Percentiles rank a stretch among this genome's conserved stretches.
Conservation (phyloP, 2,888 invertebrate genomes). For the Nephrocerus scutellatus region DNA sequence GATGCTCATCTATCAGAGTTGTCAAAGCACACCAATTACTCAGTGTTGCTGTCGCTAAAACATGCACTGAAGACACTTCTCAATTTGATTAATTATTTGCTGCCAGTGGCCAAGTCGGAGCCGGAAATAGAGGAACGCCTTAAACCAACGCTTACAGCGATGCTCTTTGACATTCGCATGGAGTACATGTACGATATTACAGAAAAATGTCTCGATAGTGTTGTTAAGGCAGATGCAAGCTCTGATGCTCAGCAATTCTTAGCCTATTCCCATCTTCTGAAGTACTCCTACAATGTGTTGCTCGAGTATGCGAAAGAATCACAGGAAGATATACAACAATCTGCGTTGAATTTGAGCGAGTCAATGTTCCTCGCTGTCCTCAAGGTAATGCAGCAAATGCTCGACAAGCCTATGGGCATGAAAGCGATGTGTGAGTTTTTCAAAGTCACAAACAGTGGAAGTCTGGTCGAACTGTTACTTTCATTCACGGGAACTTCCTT, state of each 20-base stretch:
- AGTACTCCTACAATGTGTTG: conserved; percentile 62
- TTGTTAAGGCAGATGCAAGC: conserved; percentile 27
- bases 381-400: conserved; percentile 77
- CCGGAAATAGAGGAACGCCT: conserved; percentile 33
- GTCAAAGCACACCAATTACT: conserved; percentile 38
- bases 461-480: conserved; percentile 70
- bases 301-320: conserved; percentile 53
- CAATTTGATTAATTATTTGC: conserved; percentile 37
- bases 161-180: conserved; percentile 69
- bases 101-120: conserved; percentile 28
- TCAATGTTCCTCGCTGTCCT: conserved; percentile 42
- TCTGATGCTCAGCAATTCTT: conserved; percentile 60
- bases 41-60: conserved; percentile 42
- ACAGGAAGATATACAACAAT: conserved; percentile 18
- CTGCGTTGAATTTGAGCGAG: conserved; percentile 33
- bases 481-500: conserved; percentile 71
- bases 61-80: conserved; percentile 43
- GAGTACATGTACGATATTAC: conserved; percentile 63
- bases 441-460: conserved; percentile 56
- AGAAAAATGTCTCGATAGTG: conserved; percentile 55
- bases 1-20: conserved; percentile 44
- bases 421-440: conserved; percentile 79
- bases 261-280: conserved; percentile 58
- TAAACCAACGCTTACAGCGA: conserved; percentile 50
- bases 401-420: conserved; percentile 75